A percentile compares a stretch with the other conserved stretches of the same genome.
Evolutionary conservation across 2,797 vertebrate species (phyloP).

Genomic region (Petrocephalus sullivani): DNA sequence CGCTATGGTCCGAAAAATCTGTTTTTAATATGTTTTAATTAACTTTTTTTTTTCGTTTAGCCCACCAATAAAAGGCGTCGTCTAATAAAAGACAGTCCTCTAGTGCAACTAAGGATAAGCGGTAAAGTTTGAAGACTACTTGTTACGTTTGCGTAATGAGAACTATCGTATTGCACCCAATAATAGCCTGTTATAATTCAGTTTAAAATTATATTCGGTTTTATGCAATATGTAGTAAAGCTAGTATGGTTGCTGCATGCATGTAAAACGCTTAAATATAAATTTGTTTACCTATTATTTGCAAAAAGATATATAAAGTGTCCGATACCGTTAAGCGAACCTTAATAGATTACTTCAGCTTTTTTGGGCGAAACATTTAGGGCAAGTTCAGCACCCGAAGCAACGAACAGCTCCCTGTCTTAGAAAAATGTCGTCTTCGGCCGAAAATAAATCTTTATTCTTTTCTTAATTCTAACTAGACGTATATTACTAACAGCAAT

Average conservation of each 20-base stretch:
- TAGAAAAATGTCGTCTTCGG: background rate
- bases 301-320: background rate
- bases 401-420: conserved; percentile 52
- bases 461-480: background rate
- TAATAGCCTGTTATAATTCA: background rate
- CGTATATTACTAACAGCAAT: background rate
- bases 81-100: background rate
- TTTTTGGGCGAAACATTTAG: background rate
- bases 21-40: background rate
- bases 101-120: background rate
- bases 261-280: background rate
- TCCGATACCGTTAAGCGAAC: background rate
- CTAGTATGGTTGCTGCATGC: background rate
- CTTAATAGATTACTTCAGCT: background rate
- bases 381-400: conserved; percentile 51
- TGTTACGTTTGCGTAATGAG: background rate
- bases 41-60: background rate
- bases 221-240: background rate
- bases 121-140: background rate
- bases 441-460: background rate
- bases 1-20: background rate
- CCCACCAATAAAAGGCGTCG: background rate
- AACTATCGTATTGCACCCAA: background rate
- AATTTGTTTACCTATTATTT: background rate
- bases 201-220: background rate